These are phyloP conservation scores for Drosophila novamexicana DNA, from an alignment of 1,140 invertebrate species.

Conservation along the genomic window DNA sequence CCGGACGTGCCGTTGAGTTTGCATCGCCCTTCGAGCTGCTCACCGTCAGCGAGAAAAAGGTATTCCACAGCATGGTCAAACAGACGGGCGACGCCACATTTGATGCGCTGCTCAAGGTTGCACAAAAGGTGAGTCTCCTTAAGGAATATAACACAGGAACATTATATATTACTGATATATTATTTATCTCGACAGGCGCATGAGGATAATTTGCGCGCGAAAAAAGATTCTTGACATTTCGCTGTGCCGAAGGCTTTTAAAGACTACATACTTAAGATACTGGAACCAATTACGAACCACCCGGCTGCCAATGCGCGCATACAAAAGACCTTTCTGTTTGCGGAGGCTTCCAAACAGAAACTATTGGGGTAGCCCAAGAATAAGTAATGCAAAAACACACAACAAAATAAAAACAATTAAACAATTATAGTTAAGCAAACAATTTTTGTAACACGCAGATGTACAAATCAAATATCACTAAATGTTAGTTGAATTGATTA, in stretches of 20 bases:
- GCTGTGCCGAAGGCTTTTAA: conserved; percentile 81
- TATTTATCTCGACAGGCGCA: conserved; percentile 51
- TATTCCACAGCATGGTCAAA: conserved; percentile 88
- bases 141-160: background rate
- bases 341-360: conserved; percentile 79
- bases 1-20: conserved; percentile 87
- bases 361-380: conserved; percentile 68
- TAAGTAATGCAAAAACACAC: conserved; percentile 32
- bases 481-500: conserved; percentile 63
- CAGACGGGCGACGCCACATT: conserved; percentile 88
- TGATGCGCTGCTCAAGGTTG: conserved; percentile 86
- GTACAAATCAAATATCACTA: conserved; percentile 64
- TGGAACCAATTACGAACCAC: conserved; percentile 84
- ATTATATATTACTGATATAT: background rate
- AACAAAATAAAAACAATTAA: conserved; percentile 19
- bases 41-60: conserved; percentile 77
- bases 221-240: conserved; percentile 83
- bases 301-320: conserved; percentile 80
- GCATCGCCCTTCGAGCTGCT: conserved; percentile 87
- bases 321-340: conserved; percentile 80
- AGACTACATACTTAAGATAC: conserved; percentile 83
- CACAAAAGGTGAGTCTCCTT: conserved; percentile 85
- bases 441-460: conserved; percentile 40
- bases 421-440: conserved; percentile 12
- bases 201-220: conserved; percentile 66